Conservation (phyloP, 2,888 invertebrate genomes). For the Petrophora chlorosata region DNA sequence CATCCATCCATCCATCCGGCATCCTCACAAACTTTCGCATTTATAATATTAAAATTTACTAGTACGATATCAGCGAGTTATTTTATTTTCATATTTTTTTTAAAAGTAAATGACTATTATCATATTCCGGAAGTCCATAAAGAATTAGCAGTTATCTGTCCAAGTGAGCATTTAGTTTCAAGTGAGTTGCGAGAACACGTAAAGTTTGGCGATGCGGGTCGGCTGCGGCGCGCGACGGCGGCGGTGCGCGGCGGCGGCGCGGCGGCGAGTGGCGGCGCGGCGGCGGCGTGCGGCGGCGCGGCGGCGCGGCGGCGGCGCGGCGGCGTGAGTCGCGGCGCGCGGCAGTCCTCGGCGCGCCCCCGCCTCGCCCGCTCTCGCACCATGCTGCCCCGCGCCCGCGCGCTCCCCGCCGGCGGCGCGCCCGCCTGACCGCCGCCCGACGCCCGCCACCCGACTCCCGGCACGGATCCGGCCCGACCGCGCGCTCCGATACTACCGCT, state of each 20-base stretch:
- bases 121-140: too few species aligned
- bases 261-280: slow-evolving; percentile 20
- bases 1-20: too few species aligned
- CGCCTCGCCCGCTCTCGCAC: slow-evolving; percentile 19
- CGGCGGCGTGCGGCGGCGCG: slow-evolving; percentile 39
- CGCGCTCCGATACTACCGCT: not conserved
- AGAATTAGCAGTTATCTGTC: too few species aligned
- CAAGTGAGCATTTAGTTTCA: too few species aligned
- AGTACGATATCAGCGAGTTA: too few species aligned
- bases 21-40: too few species aligned
- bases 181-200: too few species aligned
- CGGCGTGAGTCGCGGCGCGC: slow-evolving; percentile 39
- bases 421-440: slow-evolving; percentile 18
- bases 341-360: slow-evolving; percentile 38
- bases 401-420: slow-evolving; percentile 27
- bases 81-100: too few species aligned
- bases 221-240: slow-evolving; percentile 7
- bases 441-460: slow-evolving; percentile 1
- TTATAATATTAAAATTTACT: too few species aligned
- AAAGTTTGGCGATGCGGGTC: too few species aligned
- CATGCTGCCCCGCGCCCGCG: slow-evolving; percentile 30
- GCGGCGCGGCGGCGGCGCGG: slow-evolving; percentile 15
- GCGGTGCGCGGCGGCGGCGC: slow-evolving; percentile 13
- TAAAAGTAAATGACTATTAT: too few species aligned
- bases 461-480: not conserved